Conservation (phyloP, 2,888 invertebrate genomes). For the Protodeltote pygarga region DNA sequence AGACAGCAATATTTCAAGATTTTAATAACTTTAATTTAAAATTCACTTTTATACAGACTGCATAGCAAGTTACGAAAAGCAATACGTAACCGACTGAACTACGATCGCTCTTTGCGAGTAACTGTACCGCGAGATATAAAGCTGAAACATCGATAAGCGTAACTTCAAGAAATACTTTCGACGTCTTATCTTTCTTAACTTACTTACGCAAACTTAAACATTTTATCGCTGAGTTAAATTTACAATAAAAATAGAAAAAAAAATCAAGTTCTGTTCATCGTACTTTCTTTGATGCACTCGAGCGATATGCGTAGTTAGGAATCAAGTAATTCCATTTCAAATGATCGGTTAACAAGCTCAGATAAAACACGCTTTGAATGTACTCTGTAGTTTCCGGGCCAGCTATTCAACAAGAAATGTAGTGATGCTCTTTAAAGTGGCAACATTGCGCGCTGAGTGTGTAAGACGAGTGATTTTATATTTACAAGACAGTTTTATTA, state of each 20-base stretch:
- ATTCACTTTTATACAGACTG: too few relatives aligned
- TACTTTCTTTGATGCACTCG: constrained; percentile 27
- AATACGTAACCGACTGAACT: too few relatives aligned
- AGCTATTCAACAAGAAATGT: constrained; percentile 17
- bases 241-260: constrained; percentile 41
- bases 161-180: constrained; percentile 30
- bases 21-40: too few relatives aligned
- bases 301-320: constrained; percentile 21
- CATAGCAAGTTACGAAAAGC: too few relatives aligned
- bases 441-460: too few relatives aligned
- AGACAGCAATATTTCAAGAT: too few relatives aligned
- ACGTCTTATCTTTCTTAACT: constrained; percentile 39
- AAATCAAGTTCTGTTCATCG: constrained; percentile 17
- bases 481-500: too few relatives aligned
- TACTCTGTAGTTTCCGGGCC: constrained; percentile 11
- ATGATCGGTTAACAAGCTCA: constrained; percentile 13
- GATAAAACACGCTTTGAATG: constrained; percentile 7
- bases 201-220: constrained; percentile 33
- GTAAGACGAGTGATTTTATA: too few relatives aligned
- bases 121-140: not conserved
- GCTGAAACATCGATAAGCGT: constrained; percentile 20
- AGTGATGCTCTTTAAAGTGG: constrained; percentile 5
- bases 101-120: not conserved
- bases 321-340: constrained; percentile 28
- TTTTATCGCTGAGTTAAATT: constrained; percentile 45